phyloP scores from a whole-genome alignment of 2,113 vertebrate species.

The Gallinago paraguaiae region DNA sequence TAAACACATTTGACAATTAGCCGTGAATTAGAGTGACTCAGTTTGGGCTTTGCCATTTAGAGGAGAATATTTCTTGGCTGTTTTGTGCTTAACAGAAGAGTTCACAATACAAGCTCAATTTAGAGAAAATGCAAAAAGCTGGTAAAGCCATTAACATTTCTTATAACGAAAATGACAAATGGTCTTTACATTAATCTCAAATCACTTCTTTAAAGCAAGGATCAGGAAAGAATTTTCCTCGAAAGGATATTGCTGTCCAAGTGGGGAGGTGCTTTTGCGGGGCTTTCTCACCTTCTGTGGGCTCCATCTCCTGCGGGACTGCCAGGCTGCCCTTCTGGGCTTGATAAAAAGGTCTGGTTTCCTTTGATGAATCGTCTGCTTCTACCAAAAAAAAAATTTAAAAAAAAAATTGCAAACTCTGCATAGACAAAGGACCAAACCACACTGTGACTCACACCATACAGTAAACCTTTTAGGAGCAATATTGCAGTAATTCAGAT shows the following conservation, averaged over 20 bases:
- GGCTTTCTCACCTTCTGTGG: constrained; percentile 22
- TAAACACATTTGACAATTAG: constrained; percentile 67
- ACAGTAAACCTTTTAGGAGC: constrained; percentile 11
- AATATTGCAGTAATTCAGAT: not conserved
- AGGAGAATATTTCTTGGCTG: not conserved
- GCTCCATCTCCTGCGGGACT: not conserved
- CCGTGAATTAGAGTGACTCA: constrained; percentile 14
- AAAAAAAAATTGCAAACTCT: not conserved
- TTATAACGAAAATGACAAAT: constrained; percentile 55
- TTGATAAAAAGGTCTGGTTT: not conserved
- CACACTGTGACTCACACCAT: constrained; percentile 15
- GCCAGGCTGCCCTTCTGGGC: not conserved
- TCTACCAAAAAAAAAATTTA: not conserved
- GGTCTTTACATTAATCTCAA: constrained; percentile 61
- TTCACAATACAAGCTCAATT: not conserved
- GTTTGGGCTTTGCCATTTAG: not conserved
- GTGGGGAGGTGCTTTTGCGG: not conserved
- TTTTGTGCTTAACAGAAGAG: not conserved
- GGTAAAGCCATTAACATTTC: constrained; percentile 54
- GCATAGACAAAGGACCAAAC: constrained; percentile 12
- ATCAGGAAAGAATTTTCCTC: constrained; percentile 58
- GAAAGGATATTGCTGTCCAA: constrained; percentile 13
- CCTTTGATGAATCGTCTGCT: not conserved
- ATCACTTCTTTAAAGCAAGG: constrained; percentile 43
- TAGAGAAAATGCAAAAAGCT: constrained; percentile 14